Base-by-base conservation (phyloP, 2,888 invertebrate species). In the Brenthis daphne region DNA sequence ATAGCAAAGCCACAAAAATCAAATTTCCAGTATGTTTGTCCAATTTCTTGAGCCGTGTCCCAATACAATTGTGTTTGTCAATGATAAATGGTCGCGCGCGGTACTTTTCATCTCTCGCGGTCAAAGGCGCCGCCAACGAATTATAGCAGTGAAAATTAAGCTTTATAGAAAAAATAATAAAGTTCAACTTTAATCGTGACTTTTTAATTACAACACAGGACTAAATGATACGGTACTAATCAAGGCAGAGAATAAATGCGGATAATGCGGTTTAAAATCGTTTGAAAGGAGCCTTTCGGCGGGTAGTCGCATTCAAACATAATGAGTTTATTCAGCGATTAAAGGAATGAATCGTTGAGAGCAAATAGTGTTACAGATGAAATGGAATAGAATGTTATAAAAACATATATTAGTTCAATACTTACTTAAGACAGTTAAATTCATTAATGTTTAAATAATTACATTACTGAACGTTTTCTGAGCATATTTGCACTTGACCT, bases 191-290 rank as follows among this genome's bases (percentile, higher is more conserved):
- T 4, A 71, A 24, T 70, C 77, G 79, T 48, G 48, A n/a, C 65
- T 76, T 80, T 83, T 87, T 92, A 92, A 92, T 92, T 90, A 92
- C 88, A 87, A 84, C 79, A 84, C 87, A 87, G 89, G 92, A 89
- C 92, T 90, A 91, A 92, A 92, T 92, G 91, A 92, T 91, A 92
- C 88, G 90, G 90, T 90, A 89, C 90, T 92, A 92, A 92, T 92
- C 92, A 92, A 92, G 84, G 84, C 82, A 79, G 84, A 87, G 89
- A 87, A 91, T 92, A 91, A 92, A 90, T 84, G 90, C 86, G 85
- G 89, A 89, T 92, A 90, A 91, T 89, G 90, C 82, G 87, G 87
- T 90, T 88, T 90, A 89, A 92, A 91, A 91, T 90, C 86, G 84
- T 87, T 87, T 89, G 89, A 91, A 92, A 90, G 86, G 88, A 87